Evolutionary conservation across 2,888 invertebrate species (phyloP).

Genomic region (Campoletis raptor): DNA sequence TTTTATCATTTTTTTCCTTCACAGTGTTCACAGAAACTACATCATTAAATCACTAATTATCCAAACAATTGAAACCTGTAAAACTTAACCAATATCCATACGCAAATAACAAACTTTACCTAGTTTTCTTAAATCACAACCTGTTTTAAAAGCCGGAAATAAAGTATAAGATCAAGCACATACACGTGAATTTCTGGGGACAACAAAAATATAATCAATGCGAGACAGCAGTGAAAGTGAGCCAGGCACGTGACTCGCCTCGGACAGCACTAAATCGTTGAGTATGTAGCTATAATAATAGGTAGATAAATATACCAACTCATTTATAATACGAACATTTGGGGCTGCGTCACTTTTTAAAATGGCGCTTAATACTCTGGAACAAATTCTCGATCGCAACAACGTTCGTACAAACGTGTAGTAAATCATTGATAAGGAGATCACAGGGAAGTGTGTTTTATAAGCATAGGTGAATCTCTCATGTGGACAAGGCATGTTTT

Average conservation of each 20-base stretch:
- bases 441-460: background rate
- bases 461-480: background rate
- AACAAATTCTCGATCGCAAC: background rate
- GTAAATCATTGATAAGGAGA: constrained; percentile 36
- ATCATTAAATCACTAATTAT: background rate
- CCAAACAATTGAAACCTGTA: background rate
- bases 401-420: background rate
- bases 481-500: background rate
- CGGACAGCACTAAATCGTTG: constrained; percentile 37
- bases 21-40: background rate
- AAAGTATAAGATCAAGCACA: constrained; percentile 43
- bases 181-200: constrained; percentile 36
- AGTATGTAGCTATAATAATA: background rate
- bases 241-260: constrained; percentile 67
- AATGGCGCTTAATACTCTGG: constrained; percentile 8
- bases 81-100: background rate
- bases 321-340: constrained; percentile 11
- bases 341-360: background rate
- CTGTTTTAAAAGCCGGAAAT: constrained; percentile 37
- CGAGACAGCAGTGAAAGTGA: constrained; percentile 67
- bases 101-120: background rate
- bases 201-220: constrained; percentile 48
- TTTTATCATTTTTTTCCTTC: background rate
- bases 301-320: background rate
- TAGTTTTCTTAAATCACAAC: background rate